Percentiles rank a stretch among this genome's conserved stretches.
These are phyloP conservation scores for Gastrophryne carolinensis DNA, from an alignment of 2,797 vertebrate genomes.

Conservation along the genomic window DNA sequence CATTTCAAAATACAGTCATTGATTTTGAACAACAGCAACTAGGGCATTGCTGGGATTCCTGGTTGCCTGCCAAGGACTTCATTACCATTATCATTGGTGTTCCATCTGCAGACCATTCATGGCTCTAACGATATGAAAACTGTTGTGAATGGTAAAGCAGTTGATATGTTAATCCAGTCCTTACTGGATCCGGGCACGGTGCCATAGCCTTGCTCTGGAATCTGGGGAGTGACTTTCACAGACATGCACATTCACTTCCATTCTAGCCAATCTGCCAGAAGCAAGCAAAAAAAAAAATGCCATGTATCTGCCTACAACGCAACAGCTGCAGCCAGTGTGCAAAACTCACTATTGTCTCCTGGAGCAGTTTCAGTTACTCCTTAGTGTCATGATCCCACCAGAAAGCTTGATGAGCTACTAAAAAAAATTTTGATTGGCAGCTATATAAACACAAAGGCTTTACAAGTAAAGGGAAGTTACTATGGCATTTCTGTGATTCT, in stretches of 20 bases:
- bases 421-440: too few species aligned
- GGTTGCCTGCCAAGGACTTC: constrained; percentile 19
- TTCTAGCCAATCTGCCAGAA: background rate
- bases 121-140: constrained; percentile 24
- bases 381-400: too few species aligned
- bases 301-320: too few species aligned
- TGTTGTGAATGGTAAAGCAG: constrained; percentile 3
- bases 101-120: constrained; percentile 29
- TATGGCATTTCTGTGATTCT: too few species aligned
- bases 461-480: too few species aligned
- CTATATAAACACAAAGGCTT: too few species aligned
- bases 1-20: constrained; percentile 62
- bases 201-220: background rate
- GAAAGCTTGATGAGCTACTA: too few species aligned
- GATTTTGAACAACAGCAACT: constrained; percentile 52
- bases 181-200: background rate
- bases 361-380: too few species aligned
- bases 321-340: too few species aligned
- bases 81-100: constrained; percentile 48
- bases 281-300: background rate
- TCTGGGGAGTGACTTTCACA: background rate
- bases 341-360: too few species aligned
- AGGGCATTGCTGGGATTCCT: constrained; percentile 6
- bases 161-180: background rate
- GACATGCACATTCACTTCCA: background rate